Base-by-base conservation (phyloP, 2,113 vertebrate species). In the Plotosus lineatus region DNA sequence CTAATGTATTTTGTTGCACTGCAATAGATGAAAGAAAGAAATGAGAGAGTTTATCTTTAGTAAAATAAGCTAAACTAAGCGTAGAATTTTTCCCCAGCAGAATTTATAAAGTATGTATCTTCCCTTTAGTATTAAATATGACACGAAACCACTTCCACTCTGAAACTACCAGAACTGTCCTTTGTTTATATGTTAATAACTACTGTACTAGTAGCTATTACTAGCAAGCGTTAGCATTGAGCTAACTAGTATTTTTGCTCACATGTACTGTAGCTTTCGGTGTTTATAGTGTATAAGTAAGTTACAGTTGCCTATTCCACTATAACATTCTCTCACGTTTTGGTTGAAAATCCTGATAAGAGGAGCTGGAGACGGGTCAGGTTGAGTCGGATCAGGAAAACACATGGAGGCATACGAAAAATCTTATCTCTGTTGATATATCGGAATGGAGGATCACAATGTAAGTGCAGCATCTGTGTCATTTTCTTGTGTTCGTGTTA, bases 401-500 rank as follows among this genome's bases (percentile, higher is more conserved):
- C n/a, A n/a, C n/a, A 53, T 53, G 51, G 19, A 2, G 23, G n/a
- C n/a, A n/a, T n/a, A n/a, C n/a, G 19, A 60, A 60, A 65, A 65
- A 23, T 23, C 31, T 23, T n/a, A 23, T 40, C 19, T 65, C 17
- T 65, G 7, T 8, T 31, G 38, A 36, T 19, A 36, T 65, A 23
- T 11, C 10, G 12, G 65, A 69, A 44, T 46, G 10, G 26, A 40
- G 21, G 36, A n/a, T 66, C 36, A 66, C 19, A 66, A 26, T 44
- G 40, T 46, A 69, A 73, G 51, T 73, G 31, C 68, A 28, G 68
- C 15, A 53, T 50, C 56, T 46, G 1, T 65, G 74, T n/a, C 23
- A 65, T 7, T 17, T 42, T 38, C 3, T 60, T 86, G 28, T 68
- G 61, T 79, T 73, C 80, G 85, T 81, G 90, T 88, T 93, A 86